Percentiles rank a stretch among this genome's conserved stretches.
phyloP scores from a whole-genome alignment of 2,888 invertebrate genomes.

The Pycnomerus fuliginosus region DNA sequence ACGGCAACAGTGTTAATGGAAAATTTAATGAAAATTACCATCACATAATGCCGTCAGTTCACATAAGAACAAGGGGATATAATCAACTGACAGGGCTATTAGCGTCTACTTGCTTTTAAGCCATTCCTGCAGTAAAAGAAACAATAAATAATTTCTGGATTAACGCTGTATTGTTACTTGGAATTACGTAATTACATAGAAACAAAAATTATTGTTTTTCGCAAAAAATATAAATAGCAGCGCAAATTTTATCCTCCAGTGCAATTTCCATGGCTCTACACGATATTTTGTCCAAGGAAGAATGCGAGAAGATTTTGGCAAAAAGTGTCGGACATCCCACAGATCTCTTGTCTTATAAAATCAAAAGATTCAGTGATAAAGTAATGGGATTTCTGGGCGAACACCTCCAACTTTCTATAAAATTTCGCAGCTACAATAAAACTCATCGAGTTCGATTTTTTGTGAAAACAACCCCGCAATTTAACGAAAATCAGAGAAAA shows the following conservation, averaged over 20 bases:
- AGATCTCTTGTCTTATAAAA: conserved; percentile 26
- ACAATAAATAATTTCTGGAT: too few relatives aligned
- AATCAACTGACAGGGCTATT: too few relatives aligned
- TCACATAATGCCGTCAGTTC: too few relatives aligned
- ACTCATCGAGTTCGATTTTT: conserved; percentile 59
- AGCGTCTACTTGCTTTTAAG: too few relatives aligned
- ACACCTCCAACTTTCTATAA: conserved; percentile 34
- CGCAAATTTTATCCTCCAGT: too few relatives aligned
- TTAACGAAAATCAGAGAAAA: conserved; percentile 54
- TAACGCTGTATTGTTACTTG: too few relatives aligned
- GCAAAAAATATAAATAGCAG: too few relatives aligned
- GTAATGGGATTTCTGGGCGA: conserved; percentile 41
- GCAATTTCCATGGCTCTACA: too few relatives aligned
- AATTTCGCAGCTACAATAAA: conserved; percentile 10
- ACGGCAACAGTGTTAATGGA: conserved; percentile 2
- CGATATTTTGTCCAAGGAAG: conserved; percentile 25
- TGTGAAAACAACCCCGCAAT: conserved; percentile 60
- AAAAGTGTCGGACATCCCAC: conserved; percentile 5
- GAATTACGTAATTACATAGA: too few relatives aligned
- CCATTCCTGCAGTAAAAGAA: too few relatives aligned
- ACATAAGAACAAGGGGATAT: too few relatives aligned
- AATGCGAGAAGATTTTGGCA: conserved; percentile 30
- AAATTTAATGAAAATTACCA: conserved; percentile 9
- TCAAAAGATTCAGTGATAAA: conserved; percentile 29
- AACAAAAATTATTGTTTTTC: too few relatives aligned